Conservation (phyloP, 2,888 invertebrate species). For the Ectemnius continuus region DNA sequence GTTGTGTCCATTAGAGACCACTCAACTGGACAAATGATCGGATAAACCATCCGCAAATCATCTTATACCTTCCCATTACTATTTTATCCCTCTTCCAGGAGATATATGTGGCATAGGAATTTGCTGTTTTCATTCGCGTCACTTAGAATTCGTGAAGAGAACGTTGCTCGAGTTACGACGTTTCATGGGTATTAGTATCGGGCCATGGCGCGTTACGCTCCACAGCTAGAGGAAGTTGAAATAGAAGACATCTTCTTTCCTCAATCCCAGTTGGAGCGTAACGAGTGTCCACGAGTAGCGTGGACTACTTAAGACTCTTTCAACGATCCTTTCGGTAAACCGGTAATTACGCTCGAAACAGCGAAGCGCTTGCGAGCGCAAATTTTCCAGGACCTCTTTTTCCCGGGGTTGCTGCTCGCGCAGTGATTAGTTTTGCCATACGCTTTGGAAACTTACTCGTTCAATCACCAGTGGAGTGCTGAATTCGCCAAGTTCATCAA, state of each 20-base stretch:
- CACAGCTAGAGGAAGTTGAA: not conserved
- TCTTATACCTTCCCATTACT: not conserved
- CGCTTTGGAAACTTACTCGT: too few relatives aligned
- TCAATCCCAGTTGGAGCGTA: not conserved
- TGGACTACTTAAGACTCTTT: not conserved
- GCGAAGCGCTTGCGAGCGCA: too few relatives aligned
- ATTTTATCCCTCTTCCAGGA: not conserved
- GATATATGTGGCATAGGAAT: not conserved
- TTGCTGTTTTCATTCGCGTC: not conserved
- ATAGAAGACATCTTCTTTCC: not conserved
- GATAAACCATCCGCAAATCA: not conserved
- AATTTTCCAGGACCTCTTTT: too few relatives aligned
- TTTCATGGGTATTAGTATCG: not conserved
- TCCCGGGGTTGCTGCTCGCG: too few relatives aligned
- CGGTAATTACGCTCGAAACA: not conserved
- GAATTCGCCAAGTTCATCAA: too few relatives aligned
- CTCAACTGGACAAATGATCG: not conserved
- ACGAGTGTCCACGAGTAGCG: not conserved
- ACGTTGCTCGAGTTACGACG: conserved; percentile 4
- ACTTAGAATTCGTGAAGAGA: not conserved
- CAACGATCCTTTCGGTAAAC: not conserved
- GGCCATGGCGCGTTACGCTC: conserved; percentile 7
- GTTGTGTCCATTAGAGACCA: not conserved
- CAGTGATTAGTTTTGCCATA: too few relatives aligned
- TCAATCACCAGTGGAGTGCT: too few relatives aligned